Evolutionary conservation across 1,140 invertebrate species (phyloP).

Genomic region (Ceratosolen solmsi): DNA sequence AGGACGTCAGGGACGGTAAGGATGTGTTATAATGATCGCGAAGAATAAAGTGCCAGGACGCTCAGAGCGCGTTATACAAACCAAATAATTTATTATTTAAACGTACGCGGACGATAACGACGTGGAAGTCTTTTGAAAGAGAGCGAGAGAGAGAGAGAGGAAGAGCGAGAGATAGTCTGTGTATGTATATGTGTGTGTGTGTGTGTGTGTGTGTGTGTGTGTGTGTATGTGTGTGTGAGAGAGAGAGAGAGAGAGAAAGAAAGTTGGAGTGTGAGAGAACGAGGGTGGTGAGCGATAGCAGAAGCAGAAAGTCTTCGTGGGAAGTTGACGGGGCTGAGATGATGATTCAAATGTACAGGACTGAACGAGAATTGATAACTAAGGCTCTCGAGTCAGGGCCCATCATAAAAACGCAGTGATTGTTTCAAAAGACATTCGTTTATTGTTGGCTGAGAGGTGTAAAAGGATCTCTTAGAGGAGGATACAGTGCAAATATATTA

Average conservation of each 20-base stretch:
- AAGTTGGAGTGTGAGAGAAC: no score
- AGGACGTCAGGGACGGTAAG: background rate
- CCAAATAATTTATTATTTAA: constrained; percentile 80
- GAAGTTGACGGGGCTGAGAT: no score
- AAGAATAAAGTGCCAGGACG: constrained; percentile 70
- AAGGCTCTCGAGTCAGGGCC: no score
- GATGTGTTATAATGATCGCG: background rate
- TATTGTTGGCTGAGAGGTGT: background rate
- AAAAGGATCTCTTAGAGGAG: constrained; percentile 20
- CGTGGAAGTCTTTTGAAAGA: no score
- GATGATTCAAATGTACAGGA: no score
- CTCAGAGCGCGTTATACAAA: constrained; percentile 76
- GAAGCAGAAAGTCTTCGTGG: no score
- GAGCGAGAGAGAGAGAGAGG: constrained; percentile 48
- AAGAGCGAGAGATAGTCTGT: constrained; percentile 22
- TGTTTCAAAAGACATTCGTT: constrained; percentile 28
- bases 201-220: no score
- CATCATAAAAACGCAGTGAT: background rate
- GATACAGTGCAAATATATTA: constrained; percentile 67
- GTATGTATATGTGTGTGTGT: no score
- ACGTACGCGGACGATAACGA: constrained; percentile 41
- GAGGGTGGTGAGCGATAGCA: no score
- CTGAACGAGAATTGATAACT: no score
- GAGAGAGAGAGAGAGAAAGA: background rate
- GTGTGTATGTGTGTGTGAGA: background rate